phyloP scores from a whole-genome alignment of 2,113 vertebrate genomes.

The Solea solea region DNA sequence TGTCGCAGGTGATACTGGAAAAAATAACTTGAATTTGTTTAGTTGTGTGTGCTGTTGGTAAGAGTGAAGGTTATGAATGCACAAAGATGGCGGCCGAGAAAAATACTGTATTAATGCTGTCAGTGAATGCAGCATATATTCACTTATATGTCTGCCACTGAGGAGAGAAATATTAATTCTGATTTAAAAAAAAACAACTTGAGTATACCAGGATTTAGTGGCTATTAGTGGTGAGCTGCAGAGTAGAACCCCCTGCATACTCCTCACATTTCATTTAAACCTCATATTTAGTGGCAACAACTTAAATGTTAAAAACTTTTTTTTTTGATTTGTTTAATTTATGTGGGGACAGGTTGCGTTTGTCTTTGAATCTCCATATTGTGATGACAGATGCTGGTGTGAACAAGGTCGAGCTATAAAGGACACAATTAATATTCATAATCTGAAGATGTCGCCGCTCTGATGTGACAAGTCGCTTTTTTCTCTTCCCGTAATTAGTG shows the following conservation, averaged over 20 bases:
- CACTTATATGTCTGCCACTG: not conserved
- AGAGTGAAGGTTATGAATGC: slow-evolving; percentile 4
- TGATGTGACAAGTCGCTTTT: not conserved
- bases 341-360: not conserved
- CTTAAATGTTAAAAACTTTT: not conserved
- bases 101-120: slow-evolving; percentile 2
- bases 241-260: not conserved
- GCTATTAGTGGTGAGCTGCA: not conserved
- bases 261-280: not conserved
- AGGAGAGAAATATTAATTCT: slow-evolving; percentile 3
- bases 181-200: not conserved
- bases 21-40: slow-evolving; percentile 28
- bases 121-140: not conserved
- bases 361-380: slow-evolving; percentile 4
- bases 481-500: slow-evolving; percentile 21
- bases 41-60: slow-evolving; percentile 1
- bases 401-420: slow-evolving; percentile 11
- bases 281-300: too few species aligned
- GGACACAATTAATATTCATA: slow-evolving; percentile 22
- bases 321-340: not conserved
- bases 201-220: not conserved
- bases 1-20: too few species aligned
- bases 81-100: too few species aligned
- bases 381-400: slow-evolving; percentile 5
- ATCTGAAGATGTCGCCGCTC: slow-evolving; percentile 9